Percentiles rank a stretch among this genome's conserved stretches.
Conservation (phyloP, 2,113 vertebrate genomes). For the Leucosticte australis region DNA sequence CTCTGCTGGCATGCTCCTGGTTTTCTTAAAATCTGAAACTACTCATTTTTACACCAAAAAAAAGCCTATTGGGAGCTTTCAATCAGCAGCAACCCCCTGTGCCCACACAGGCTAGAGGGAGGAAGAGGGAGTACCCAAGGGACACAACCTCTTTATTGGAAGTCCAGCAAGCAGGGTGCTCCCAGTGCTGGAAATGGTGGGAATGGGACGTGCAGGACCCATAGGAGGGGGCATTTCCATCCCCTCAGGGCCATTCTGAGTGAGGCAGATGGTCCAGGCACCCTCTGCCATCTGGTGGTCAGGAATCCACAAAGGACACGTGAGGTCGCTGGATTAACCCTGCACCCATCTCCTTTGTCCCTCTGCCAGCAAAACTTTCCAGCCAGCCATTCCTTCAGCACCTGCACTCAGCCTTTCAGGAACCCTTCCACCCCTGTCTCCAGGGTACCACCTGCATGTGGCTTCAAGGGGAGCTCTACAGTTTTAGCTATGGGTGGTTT, state of each 20-base stretch:
- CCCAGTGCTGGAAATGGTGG: background rate
- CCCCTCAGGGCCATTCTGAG: accelerated
- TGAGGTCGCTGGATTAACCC: background rate
- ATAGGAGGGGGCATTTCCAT: background rate
- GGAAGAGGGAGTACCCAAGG: background rate
- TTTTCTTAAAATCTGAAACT: background rate
- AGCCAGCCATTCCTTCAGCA: background rate
- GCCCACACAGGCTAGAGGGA: background rate
- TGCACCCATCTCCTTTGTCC: background rate
- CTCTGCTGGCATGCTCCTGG: accelerated
- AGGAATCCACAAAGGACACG: background rate
- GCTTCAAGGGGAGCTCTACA: background rate
- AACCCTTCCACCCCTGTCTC: background rate
- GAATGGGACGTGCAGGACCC: background rate
- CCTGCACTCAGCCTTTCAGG: accelerated
- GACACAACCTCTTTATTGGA: background rate
- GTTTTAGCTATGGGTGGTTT: accelerated
- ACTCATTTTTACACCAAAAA: background rate
- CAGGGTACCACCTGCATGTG: accelerated
- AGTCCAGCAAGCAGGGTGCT: background rate
- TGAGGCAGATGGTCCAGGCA: background rate
- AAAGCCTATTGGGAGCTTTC: background rate
- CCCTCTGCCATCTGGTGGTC: background rate
- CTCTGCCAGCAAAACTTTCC: background rate
- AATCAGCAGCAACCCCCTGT: background rate